Evolutionary conservation across 1,140 invertebrate species (phyloP).

Genomic region (Trichogramma pretiosum): DNA sequence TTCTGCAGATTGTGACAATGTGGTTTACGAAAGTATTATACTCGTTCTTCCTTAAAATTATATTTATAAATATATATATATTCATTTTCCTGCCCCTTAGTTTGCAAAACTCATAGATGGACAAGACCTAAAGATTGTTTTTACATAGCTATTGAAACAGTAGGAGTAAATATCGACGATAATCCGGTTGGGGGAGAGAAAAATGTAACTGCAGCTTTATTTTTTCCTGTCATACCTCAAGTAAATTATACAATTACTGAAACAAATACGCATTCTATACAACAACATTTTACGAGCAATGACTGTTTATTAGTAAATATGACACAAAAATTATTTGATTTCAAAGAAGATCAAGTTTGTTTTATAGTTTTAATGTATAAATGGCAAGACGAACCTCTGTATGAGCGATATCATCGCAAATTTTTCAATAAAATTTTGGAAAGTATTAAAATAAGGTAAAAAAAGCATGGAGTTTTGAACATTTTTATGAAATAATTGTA

Average conservation of each 20-base stretch:
- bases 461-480: neutral
- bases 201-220: constrained; percentile 8
- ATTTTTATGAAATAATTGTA: neutral
- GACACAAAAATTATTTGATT: constrained; percentile 2
- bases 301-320: neutral
- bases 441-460: neutral
- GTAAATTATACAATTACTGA: constrained; percentile 2
- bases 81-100: too few species aligned
- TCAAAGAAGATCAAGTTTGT: neutral
- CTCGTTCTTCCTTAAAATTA: too few species aligned
- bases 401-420: constrained; percentile 3
- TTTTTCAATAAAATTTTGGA: constrained; percentile 8
- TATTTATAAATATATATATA: too few species aligned
- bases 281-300: neutral
- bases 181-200: constrained; percentile 4
- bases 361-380: constrained; percentile 11
- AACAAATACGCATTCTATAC: constrained; percentile 1
- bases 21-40: constrained; percentile 11
- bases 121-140: constrained; percentile 4
- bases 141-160: constrained; percentile 8
- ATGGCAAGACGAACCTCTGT: constrained; percentile 6
- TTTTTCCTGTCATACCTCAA: constrained; percentile 6
- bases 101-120: constrained; percentile 9
- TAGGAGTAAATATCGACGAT: neutral
- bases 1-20: constrained; percentile 10